These are phyloP conservation scores for Omphaloscelis lunosa DNA, from an alignment of 2,888 invertebrate species.

Conservation along the genomic window DNA sequence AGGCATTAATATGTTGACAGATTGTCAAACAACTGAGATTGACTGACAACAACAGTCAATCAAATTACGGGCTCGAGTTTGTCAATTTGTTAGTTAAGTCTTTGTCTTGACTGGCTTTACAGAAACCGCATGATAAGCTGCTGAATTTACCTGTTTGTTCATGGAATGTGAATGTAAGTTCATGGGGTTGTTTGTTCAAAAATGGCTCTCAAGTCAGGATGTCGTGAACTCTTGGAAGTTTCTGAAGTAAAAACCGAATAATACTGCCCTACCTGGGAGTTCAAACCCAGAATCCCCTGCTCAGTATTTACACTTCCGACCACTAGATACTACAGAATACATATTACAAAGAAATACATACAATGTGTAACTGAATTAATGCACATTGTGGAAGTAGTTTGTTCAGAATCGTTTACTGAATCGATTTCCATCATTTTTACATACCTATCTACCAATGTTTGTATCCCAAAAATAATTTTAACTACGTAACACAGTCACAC, in stretches of 20 bases:
- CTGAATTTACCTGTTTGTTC: not conserved
- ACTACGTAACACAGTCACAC: no score
- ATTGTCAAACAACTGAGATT: not conserved
- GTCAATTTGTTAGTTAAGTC: not conserved
- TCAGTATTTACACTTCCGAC: not conserved
- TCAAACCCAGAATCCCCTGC: not conserved
- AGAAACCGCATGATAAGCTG: not conserved
- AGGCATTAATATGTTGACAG: not conserved
- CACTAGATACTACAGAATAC: not conserved
- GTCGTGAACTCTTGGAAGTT: not conserved
- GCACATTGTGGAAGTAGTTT: no score
- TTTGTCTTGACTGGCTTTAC: not conserved
- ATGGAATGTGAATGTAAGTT: not conserved
- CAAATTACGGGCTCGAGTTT: not conserved
- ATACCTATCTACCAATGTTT: no score
- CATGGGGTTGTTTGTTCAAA: conserved; percentile 7
- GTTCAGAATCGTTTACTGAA: no score
- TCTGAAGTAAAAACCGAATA: not conserved
- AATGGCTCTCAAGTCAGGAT: conserved; percentile 1
- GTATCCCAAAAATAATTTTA: no score
- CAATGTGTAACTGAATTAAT: no score
- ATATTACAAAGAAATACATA: not conserved
- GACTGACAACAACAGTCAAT: not conserved
- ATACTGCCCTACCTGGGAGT: not conserved
- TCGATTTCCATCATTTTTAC: no score